Percentiles rank a stretch among this genome's conserved stretches.
phyloP scores from a whole-genome alignment of 2,888 invertebrate species.

The Desoria tigrina region DNA sequence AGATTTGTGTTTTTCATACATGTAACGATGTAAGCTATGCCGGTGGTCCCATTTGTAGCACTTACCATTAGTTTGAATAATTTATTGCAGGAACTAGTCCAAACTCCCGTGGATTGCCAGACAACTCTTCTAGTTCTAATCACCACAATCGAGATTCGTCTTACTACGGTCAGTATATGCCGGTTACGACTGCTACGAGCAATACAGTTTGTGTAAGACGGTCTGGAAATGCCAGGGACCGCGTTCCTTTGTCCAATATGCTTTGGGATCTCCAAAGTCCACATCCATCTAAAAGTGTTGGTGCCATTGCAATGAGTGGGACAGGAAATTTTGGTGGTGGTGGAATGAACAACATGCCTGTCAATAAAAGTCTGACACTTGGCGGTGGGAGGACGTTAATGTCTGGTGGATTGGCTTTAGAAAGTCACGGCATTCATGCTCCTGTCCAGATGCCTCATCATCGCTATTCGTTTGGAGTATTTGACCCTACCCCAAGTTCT shows the following conservation, averaged over 20 bases:
- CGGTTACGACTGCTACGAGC: conserved; percentile 33
- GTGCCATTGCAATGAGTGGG: conserved; percentile 40
- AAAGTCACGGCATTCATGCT: conserved; percentile 37
- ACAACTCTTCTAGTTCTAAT: conserved; percentile 6
- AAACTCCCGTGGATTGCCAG: conserved; percentile 9
- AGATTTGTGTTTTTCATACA: too few relatives aligned
- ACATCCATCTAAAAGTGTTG: conserved; percentile 51
- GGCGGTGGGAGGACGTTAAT: conserved; percentile 30
- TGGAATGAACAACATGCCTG: conserved; percentile 26
- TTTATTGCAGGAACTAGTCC: not conserved
- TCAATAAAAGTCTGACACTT: conserved; percentile 42
- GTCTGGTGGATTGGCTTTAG: conserved; percentile 28
- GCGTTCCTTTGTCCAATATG: conserved; percentile 46
- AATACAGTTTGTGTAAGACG: conserved; percentile 50
- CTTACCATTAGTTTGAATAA: too few relatives aligned
- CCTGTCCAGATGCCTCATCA: conserved; percentile 39
- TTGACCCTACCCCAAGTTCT: conserved; percentile 45
- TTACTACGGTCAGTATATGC: conserved; percentile 49
- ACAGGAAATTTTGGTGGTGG: conserved; percentile 22
- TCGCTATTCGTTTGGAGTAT: conserved; percentile 51
- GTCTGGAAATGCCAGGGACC: conserved; percentile 43
- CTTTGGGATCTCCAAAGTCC: conserved; percentile 45
- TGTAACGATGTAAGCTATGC: too few relatives aligned
- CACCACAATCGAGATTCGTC: conserved; percentile 40
- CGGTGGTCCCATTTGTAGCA: too few relatives aligned